phyloP scores from a whole-genome alignment of 2,113 vertebrate genomes.

The Eolophus roseicapilla region DNA sequence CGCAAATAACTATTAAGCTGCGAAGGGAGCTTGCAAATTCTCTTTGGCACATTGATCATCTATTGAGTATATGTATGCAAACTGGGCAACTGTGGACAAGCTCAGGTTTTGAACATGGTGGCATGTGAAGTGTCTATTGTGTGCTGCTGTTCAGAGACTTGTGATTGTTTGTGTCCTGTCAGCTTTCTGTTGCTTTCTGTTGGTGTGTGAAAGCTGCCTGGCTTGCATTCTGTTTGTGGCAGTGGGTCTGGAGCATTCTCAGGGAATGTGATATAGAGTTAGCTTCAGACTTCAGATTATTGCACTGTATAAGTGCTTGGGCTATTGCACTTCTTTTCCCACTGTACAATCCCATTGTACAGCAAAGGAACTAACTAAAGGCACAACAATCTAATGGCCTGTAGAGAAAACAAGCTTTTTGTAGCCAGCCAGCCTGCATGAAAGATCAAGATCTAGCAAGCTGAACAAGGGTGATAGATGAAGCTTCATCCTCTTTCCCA shows the following conservation, averaged over 20 bases:
- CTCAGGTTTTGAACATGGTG: neutral
- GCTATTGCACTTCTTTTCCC: neutral
- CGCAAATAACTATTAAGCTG: neutral
- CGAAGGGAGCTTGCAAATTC: neutral
- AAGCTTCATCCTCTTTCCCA: neutral
- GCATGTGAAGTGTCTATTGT: neutral
- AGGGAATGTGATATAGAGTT: neutral
- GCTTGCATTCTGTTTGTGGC: neutral
- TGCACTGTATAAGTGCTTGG: neutral
- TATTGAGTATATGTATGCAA: neutral
- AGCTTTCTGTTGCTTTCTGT: constrained; percentile 2
- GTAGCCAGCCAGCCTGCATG: neutral
- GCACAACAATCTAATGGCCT: neutral
- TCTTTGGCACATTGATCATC: neutral
- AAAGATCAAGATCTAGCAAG: neutral
- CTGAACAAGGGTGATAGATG: neutral
- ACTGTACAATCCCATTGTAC: neutral
- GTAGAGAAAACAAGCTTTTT: neutral
- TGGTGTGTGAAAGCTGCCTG: neutral
- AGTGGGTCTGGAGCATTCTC: neutral
- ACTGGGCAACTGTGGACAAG: neutral
- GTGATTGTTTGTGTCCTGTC: constrained; percentile 13
- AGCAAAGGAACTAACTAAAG: neutral
- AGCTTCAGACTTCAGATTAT: neutral
- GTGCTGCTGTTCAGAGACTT: neutral